Conservation (phyloP, 2,113 vertebrate species). For the Columba janthina region DNA sequence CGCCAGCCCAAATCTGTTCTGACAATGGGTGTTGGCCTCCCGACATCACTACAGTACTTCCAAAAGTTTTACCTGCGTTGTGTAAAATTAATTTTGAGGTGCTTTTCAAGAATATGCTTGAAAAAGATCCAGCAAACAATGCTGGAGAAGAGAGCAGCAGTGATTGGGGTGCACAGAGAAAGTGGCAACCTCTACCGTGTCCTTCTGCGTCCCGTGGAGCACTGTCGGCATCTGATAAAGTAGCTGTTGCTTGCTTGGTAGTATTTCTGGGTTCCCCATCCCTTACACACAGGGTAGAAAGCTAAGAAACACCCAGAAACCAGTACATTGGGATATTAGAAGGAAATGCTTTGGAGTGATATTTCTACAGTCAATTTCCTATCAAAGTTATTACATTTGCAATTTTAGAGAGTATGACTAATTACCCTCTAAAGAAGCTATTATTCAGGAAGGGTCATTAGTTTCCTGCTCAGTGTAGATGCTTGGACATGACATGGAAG, state of each 20-base stretch:
- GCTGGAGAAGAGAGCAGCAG: not conserved
- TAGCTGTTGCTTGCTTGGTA: not conserved
- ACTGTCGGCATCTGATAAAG: not conserved
- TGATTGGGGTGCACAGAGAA: not conserved
- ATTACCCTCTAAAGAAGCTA: slow-evolving; percentile 36
- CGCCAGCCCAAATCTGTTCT: not conserved
- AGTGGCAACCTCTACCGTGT: not conserved
- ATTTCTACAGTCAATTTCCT: slow-evolving; percentile 21
- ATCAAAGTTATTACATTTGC: slow-evolving; percentile 5
- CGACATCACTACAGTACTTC: not conserved
- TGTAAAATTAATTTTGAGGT: not conserved
- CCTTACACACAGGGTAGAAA: not conserved
- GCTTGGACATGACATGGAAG: not conserved
- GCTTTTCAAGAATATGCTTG: not conserved
- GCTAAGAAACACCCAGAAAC: not conserved
- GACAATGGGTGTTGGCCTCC: not conserved
- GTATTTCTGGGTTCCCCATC: slow-evolving; percentile 7
- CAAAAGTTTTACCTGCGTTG: not conserved
- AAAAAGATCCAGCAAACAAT: accelerated
- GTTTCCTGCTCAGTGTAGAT: not conserved
- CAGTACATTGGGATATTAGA: not conserved
- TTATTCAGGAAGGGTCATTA: slow-evolving; percentile 47
- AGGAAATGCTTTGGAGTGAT: not conserved
- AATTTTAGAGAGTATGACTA: slow-evolving; percentile 42
- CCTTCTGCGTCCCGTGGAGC: not conserved